phyloP scores from a whole-genome alignment of 2,797 vertebrate genomes.

The Salarias fasciatus region DNA sequence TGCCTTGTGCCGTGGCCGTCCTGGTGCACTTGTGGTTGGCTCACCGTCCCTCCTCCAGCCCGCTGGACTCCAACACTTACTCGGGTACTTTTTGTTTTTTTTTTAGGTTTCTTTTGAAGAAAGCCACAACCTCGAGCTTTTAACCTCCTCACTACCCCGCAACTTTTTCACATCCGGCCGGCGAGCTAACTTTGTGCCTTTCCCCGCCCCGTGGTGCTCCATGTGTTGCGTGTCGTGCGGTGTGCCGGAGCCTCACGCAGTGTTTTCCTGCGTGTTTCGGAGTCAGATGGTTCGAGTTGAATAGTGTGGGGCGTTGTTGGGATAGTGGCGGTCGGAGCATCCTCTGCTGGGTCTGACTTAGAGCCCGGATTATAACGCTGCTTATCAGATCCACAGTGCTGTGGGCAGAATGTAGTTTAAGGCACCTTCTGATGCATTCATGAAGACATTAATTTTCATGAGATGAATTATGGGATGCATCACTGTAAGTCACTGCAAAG shows the following conservation, averaged over 20 bases:
- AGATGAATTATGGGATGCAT: slow-evolving; percentile 5
- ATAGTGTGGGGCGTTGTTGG: slow-evolving; percentile 69
- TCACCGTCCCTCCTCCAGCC: slow-evolving; percentile 74
- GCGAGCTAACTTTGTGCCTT: slow-evolving; percentile 51
- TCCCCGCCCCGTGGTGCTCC: background rate
- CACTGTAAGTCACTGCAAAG: slow-evolving; percentile 5
- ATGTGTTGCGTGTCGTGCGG: slow-evolving; percentile 11
- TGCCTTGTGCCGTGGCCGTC: slow-evolving; percentile 90
- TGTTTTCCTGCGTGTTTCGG: background rate
- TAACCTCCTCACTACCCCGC: slow-evolving; percentile 15
- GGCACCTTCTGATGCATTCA: slow-evolving; percentile 30
- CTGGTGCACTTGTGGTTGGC: slow-evolving; percentile 91
- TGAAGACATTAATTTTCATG: slow-evolving; percentile 7
- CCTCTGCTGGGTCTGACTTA: slow-evolving; percentile 22
- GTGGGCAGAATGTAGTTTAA: slow-evolving; percentile 9
- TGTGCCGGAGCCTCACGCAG: slow-evolving; percentile 36
- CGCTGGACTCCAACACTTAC: slow-evolving; percentile 71
- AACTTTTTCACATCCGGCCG: slow-evolving; percentile 63
- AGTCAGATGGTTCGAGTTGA: slow-evolving; percentile 17
- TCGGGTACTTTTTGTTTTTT: slow-evolving; percentile 73
- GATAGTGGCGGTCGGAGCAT: slow-evolving; percentile 39
- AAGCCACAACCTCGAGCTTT: slow-evolving; percentile 19
- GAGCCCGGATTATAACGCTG: background rate
- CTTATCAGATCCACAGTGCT: background rate
- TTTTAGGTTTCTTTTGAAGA: background rate